These are phyloP conservation scores for Ahaetulla prasina DNA, from an alignment of 2,113 vertebrate species.

Conservation along the genomic window DNA sequence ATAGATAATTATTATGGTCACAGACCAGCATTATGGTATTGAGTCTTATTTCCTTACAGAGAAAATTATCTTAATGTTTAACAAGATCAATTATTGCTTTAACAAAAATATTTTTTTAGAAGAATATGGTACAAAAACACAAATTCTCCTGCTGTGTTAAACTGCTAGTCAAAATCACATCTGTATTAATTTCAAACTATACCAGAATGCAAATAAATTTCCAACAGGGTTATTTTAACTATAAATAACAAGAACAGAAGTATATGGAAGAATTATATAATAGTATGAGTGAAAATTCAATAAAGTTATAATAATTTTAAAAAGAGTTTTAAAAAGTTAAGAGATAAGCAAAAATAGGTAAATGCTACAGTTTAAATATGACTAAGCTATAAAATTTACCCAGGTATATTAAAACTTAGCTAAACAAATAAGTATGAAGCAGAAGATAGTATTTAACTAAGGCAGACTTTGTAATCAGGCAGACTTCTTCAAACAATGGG, in stretches of 20 bases:
- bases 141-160: slow-evolving; percentile 18
- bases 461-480: no score
- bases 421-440: no score
- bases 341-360: no score
- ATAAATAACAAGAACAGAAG: not conserved
- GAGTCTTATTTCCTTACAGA: not conserved
- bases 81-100: not conserved
- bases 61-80: not conserved
- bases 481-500: no score
- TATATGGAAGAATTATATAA: not conserved
- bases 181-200: not conserved
- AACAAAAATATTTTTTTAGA: slow-evolving; percentile 8
- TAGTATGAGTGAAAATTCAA: not conserved
- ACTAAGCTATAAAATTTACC: not conserved
- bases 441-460: no score
- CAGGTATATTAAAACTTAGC: no score
- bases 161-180: not conserved
- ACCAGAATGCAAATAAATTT: not conserved
- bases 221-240: not conserved
- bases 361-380: no score
- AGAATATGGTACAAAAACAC: not conserved
- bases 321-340: not conserved
- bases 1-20: no score
- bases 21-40: not conserved
- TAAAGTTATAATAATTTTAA: not conserved